These are phyloP conservation scores for Myrmecophaga tridactyla DNA, from an alignment of 2,113 vertebrate species.

Conservation along the genomic window DNA sequence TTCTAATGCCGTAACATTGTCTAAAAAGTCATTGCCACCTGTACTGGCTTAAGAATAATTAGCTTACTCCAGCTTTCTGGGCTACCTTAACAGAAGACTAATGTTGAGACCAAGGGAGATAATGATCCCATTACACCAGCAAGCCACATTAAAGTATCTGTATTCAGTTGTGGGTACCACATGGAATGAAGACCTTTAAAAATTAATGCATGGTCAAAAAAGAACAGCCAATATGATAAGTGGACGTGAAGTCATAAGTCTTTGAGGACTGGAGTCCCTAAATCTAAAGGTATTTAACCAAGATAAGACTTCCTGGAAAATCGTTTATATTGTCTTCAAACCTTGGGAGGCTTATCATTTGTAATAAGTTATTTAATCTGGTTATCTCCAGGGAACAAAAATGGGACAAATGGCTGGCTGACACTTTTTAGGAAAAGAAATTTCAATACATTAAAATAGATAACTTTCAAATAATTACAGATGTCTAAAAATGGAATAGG, in stretches of 20 bases:
- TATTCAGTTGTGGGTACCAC: not conserved
- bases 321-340: not conserved
- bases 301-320: not conserved
- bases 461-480: constrained; percentile 33
- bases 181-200: constrained; percentile 14
- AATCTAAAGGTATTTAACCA: constrained; percentile 13
- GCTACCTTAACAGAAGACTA: constrained; percentile 1
- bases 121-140: not conserved
- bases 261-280: not conserved
- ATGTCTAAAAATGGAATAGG: constrained; percentile 25
- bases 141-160: constrained; percentile 9
- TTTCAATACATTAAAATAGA: not conserved
- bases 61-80: not conserved
- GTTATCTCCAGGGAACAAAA: not conserved
- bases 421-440: not conserved
- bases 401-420: not conserved
- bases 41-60: not conserved
- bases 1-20: not conserved
- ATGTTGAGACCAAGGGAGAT: not conserved
- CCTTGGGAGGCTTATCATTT: constrained; percentile 37
- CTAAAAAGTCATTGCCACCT: not conserved
- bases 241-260: not conserved
- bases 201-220: constrained; percentile 7
- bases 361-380: not conserved
- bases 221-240: not conserved